Evolutionary conservation across 23 tunicate genomes (phyloP).

Genomic region (Phallusia fumigata): DNA sequence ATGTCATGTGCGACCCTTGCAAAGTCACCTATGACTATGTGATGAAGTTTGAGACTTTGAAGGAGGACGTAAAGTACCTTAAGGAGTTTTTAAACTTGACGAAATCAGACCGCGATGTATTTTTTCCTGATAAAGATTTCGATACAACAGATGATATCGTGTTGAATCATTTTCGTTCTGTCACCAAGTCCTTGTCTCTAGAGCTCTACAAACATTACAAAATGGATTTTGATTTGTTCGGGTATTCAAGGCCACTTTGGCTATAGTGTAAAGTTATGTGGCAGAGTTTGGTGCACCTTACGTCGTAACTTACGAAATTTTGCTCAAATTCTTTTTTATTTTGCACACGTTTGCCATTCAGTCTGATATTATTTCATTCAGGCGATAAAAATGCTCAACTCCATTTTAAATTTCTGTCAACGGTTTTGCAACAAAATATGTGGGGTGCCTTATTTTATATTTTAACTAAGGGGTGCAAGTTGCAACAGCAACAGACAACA

Average conservation of each 20-base stretch:
- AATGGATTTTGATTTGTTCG: slow-evolving; percentile 9
- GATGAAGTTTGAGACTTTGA: slow-evolving; percentile 17
- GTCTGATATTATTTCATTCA: no score
- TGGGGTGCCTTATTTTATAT: no score
- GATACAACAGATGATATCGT: not conserved
- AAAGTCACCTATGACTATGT: not conserved
- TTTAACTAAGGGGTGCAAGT: no score
- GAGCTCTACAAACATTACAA: slow-evolving; percentile 7
- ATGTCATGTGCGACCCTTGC: not conserved
- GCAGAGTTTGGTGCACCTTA: no score
- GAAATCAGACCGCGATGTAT: not conserved
- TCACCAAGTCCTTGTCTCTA: not conserved
- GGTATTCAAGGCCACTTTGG: not conserved
- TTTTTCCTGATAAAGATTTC: not conserved
- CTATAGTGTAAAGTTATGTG: not conserved
- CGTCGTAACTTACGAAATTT: no score
- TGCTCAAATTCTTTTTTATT: no score
- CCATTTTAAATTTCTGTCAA: no score
- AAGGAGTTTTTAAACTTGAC: not conserved
- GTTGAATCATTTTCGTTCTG: not conserved
- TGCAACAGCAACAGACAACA: no score
- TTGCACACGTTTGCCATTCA: no score
- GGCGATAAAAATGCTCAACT: no score
- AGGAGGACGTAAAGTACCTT: not conserved
- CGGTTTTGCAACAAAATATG: no score